These are phyloP conservation scores for Euplexia lucipara DNA, from an alignment of 2,888 invertebrate species.

Conservation along the genomic window DNA sequence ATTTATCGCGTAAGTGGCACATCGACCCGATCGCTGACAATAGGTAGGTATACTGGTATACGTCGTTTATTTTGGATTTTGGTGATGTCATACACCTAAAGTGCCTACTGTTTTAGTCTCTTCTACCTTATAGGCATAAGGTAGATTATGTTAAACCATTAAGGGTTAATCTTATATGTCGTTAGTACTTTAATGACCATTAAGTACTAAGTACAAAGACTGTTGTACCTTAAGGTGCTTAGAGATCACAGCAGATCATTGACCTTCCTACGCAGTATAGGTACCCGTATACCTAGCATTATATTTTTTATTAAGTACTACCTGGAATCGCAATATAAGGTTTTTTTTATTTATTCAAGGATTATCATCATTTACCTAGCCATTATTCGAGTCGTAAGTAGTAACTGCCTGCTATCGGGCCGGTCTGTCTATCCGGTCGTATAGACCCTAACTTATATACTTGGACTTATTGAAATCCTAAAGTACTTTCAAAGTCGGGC, in stretches of 20 bases:
- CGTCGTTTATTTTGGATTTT: slow-evolving; percentile 44
- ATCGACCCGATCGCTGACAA: slow-evolving; percentile 13
- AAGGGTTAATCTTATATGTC: slow-evolving; percentile 16
- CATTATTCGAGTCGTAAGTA: neutral
- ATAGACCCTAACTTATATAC: neutral
- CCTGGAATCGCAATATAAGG: too few relatives aligned
- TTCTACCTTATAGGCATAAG: slow-evolving; percentile 18
- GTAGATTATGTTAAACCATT: slow-evolving; percentile 19
- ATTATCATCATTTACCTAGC: neutral
- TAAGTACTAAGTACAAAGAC: slow-evolving; percentile 24
- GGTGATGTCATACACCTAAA: slow-evolving; percentile 39
- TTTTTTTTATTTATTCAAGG: neutral
- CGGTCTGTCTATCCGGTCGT: too few relatives aligned
- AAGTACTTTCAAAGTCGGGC: too few relatives aligned
- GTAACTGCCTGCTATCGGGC: too few relatives aligned
- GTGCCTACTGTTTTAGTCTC: slow-evolving; percentile 7
- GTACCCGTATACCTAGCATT: slow-evolving; percentile 25
- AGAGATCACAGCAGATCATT: slow-evolving; percentile 27
- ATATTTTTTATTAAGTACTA: slow-evolving; percentile 2
- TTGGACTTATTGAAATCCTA: too few relatives aligned
- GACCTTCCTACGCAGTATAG: slow-evolving; percentile 8
- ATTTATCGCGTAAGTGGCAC: slow-evolving; percentile 16
- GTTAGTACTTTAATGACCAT: slow-evolving; percentile 13
- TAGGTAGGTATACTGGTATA: too few relatives aligned
- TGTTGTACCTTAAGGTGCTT: slow-evolving; percentile 26